phyloP scores from a whole-genome alignment of 2,888 invertebrate genomes.

The Gonocerus acuteangulatus region DNA sequence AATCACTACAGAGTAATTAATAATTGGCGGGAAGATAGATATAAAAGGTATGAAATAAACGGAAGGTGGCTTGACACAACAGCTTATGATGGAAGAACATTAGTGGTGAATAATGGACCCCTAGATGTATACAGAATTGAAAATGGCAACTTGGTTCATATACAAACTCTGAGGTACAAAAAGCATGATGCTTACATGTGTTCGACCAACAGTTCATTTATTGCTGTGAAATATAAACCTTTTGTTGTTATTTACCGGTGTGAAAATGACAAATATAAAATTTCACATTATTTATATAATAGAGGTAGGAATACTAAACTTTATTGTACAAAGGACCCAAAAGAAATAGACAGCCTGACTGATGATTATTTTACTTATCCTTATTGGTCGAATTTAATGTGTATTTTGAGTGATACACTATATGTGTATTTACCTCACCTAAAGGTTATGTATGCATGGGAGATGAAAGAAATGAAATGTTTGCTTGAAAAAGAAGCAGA shows the following conservation, averaged over 20 bases:
- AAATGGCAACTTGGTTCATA: slow-evolving; percentile 7
- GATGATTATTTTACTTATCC: slow-evolving; percentile 19
- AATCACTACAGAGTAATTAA: slow-evolving; percentile 29
- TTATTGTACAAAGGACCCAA: slow-evolving; percentile 5
- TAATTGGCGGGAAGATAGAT: slow-evolving; percentile 28
- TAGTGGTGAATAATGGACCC: slow-evolving; percentile 21
- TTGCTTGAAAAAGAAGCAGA: slow-evolving; percentile 14
- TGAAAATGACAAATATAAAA: slow-evolving; percentile 21
- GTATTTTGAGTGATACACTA: slow-evolving; percentile 17
- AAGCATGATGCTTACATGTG: slow-evolving; percentile 20
- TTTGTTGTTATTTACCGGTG: slow-evolving; percentile 16
- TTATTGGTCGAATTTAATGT: slow-evolving; percentile 23
- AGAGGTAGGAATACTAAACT: slow-evolving; percentile 4
- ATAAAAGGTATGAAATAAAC: slow-evolving; percentile 24
- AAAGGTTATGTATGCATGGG: slow-evolving; percentile 23
- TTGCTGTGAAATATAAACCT: slow-evolving; percentile 25
- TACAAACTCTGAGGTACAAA: slow-evolving; percentile 17
- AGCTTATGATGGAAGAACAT: slow-evolving; percentile 29
- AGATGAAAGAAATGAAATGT: slow-evolving; percentile 23
- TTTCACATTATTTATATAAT: slow-evolving; percentile 19
- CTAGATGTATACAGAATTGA: slow-evolving; percentile 20
- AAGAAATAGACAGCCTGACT: slow-evolving; percentile 4
- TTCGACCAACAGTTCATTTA: slow-evolving; percentile 18
- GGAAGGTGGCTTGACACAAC: slow-evolving; percentile 18
- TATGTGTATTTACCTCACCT: slow-evolving; percentile 19